Percentiles rank a stretch among this genome's conserved stretches.
Evolutionary conservation across 2,888 invertebrate species (phyloP).

Genomic region (Melinaea menophilus): DNA sequence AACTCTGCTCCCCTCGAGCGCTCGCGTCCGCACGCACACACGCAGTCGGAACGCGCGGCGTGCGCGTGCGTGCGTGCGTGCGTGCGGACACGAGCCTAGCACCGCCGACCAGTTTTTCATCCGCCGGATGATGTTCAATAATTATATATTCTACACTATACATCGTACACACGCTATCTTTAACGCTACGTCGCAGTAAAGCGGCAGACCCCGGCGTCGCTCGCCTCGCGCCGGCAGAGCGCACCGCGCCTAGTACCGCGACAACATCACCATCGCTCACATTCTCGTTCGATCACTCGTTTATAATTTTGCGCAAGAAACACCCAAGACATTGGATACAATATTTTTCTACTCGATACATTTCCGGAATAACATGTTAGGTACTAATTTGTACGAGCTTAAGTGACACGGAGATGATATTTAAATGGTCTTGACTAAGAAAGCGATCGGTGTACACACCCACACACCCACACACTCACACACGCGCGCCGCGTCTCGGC

Average conservation of each 20-base stretch:
- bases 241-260: too few relatives aligned
- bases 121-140: constrained; percentile 40
- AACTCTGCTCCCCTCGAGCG: constrained; percentile 32
- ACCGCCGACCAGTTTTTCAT: constrained; percentile 53
- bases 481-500: constrained; percentile 9
- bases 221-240: not conserved
- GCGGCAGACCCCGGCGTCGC: constrained; percentile 6
- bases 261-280: too few relatives aligned
- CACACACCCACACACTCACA: constrained; percentile 5
- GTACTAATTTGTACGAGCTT: constrained; percentile 25
- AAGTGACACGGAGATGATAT: constrained; percentile 7
- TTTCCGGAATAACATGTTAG: not conserved
- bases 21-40: constrained; percentile 10
- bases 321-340: not conserved
- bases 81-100: constrained; percentile 42
- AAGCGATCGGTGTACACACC: not conserved
- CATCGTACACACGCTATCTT: constrained; percentile 23
- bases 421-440: constrained; percentile 8
- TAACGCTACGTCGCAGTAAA: constrained; percentile 15
- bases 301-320: not conserved
- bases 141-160: constrained; percentile 18
- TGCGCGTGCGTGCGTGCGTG: constrained; percentile 13
- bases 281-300: not conserved
- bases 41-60: constrained; percentile 12
- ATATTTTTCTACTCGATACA: not conserved